phyloP scores from a whole-genome alignment of 2,797 vertebrate species.

The Mormyrops boulengeri region DNA sequence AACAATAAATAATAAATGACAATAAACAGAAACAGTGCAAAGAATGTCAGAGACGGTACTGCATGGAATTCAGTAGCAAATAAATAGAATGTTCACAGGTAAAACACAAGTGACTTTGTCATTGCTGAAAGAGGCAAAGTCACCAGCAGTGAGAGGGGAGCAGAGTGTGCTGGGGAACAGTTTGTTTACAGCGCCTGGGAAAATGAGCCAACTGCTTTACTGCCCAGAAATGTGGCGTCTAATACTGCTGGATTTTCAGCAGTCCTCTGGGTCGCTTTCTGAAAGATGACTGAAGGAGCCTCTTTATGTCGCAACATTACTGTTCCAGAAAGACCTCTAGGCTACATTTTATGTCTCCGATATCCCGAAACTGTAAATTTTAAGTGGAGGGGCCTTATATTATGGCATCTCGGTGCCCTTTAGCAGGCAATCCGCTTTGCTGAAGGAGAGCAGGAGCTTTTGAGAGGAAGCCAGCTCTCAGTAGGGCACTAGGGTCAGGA shows the following conservation, averaged over 20 bases:
- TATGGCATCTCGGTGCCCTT: not conserved
- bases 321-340: not conserved
- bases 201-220: not conserved
- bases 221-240: not conserved
- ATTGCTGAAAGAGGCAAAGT: not conserved
- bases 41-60: not conserved
- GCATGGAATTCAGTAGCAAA: not conserved
- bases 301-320: not conserved
- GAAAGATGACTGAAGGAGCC: not conserved
- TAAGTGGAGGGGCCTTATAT: not conserved
- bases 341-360: not conserved
- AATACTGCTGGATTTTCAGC: not conserved
- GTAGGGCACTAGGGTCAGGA: not conserved
- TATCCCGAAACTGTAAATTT: not conserved
- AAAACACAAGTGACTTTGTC: not conserved
- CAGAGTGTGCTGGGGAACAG: not conserved
- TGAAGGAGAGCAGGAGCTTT: not conserved
- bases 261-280: not conserved
- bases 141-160: not conserved
- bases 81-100: not conserved
- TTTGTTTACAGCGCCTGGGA: conserved; percentile 6
- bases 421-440: not conserved
- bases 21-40: not conserved
- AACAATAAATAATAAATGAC: not conserved
- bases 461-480: not conserved